Conservation (phyloP, 2,113 vertebrate genomes). For the Siphamia tubifer region DNA sequence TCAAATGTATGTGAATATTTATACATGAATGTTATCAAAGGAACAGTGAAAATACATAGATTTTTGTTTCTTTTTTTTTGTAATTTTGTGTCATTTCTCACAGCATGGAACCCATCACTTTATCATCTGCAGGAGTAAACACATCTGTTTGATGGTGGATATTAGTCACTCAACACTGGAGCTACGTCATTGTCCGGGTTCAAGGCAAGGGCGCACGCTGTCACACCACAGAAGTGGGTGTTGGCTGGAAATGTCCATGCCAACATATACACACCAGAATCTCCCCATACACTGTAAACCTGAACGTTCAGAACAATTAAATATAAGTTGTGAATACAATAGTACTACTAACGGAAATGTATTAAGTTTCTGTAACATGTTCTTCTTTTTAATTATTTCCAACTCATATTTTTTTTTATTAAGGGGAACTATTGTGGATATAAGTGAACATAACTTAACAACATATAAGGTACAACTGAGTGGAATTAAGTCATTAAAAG, state of each 20-base stretch:
- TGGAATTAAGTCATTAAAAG: too few relatives aligned
- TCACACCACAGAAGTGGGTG: constrained; percentile 9
- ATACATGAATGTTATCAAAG: constrained; percentile 4
- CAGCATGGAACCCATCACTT: not conserved
- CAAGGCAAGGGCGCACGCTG: constrained; percentile 10
- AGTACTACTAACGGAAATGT: too few relatives aligned
- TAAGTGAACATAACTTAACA: too few relatives aligned
- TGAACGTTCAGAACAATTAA: too few relatives aligned
- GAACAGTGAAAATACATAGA: not conserved
- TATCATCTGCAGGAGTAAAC: constrained; percentile 8
- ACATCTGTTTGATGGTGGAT: constrained; percentile 25
- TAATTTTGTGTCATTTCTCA: not conserved
- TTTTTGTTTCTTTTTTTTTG: not conserved
- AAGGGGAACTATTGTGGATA: too few relatives aligned
- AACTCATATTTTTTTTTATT: too few relatives aligned
- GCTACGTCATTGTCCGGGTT: constrained; percentile 35
- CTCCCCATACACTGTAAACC: not conserved
- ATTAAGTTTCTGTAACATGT: too few relatives aligned
- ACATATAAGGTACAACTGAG: too few relatives aligned
- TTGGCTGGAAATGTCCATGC: not conserved
- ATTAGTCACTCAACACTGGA: constrained; percentile 3
- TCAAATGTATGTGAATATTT: not conserved
- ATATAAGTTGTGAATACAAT: too few relatives aligned
- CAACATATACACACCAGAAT: not conserved
- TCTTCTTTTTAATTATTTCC: too few relatives aligned